Conservation (phyloP, 2,797 vertebrate genomes). For the Smutsia gigantea region DNA sequence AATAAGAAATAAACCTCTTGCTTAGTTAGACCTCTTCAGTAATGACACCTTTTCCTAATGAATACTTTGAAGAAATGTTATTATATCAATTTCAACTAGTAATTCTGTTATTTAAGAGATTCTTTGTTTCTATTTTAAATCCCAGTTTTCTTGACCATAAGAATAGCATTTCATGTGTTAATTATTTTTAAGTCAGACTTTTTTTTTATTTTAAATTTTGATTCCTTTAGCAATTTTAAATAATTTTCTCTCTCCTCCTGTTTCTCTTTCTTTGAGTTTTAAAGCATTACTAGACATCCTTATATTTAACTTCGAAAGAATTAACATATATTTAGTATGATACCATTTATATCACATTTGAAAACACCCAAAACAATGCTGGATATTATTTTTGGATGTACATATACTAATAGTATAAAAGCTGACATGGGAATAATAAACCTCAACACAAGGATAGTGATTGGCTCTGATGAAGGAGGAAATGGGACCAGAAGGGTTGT, state of each 20-base stretch:
- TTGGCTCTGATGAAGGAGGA: background rate
- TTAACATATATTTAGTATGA: background rate
- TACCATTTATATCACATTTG: background rate
- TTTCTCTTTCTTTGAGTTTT: conserved; percentile 44
- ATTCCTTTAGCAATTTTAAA: background rate
- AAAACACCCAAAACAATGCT: background rate
- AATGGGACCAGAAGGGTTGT: background rate
- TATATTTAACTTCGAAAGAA: conserved; percentile 41
- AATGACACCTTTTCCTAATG: conserved; percentile 87
- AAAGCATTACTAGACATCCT: background rate
- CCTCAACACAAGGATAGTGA: background rate
- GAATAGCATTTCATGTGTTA: background rate
- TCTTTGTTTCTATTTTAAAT: conserved; percentile 64
- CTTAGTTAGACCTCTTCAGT: conserved; percentile 83
- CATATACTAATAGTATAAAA: background rate
- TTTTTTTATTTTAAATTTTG: conserved; percentile 16
- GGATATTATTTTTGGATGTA: background rate
- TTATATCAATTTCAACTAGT: conserved; percentile 64
- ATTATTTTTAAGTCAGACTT: background rate
- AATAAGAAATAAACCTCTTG: conserved; percentile 77
- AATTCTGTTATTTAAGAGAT: conserved; percentile 45
- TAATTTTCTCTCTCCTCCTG: background rate
- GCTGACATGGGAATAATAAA: background rate
- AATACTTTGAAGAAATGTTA: conserved; percentile 84
- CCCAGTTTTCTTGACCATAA: background rate